Evolutionary conservation across 2,888 invertebrate species (phyloP).

Genomic region (Trichogramma evanescens): DNA sequence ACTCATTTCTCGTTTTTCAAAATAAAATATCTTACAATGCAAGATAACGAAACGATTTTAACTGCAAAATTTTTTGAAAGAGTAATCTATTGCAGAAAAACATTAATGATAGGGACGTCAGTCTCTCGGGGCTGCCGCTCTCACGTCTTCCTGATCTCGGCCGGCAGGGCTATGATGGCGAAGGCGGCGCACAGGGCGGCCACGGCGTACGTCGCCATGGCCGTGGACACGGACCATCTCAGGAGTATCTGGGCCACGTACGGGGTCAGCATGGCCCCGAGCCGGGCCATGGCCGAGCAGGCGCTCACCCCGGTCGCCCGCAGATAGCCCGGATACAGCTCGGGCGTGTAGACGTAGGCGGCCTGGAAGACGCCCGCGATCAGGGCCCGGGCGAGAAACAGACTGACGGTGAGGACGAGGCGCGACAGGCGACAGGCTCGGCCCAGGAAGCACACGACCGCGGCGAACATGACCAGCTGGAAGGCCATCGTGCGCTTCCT

Average conservation of each 20-base stretch:
- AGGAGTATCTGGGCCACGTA: constrained; percentile 86
- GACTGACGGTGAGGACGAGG: constrained; percentile 68
- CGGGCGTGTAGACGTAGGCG: constrained; percentile 92
- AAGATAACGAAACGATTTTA: background rate
- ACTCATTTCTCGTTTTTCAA: background rate
- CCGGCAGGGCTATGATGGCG: constrained; percentile 73
- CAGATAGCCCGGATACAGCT: constrained; percentile 86
- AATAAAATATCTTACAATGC: background rate
- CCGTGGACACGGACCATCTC: constrained; percentile 65
- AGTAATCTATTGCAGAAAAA: too few relatives aligned
- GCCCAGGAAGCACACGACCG: constrained; percentile 66
- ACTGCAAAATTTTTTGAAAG: background rate
- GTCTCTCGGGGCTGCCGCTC: background rate
- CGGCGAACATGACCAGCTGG: constrained; percentile 80
- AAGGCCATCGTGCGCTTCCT: constrained; percentile 87
- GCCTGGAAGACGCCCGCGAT: constrained; percentile 93
- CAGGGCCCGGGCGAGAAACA: constrained; percentile 84
- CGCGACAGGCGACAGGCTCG: constrained; percentile 63
- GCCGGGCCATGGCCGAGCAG: constrained; percentile 81
- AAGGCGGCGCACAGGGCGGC: constrained; percentile 69
- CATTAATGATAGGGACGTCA: background rate
- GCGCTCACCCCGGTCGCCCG: constrained; percentile 87
- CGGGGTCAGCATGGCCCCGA: constrained; percentile 91
- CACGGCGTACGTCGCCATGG: constrained; percentile 70
- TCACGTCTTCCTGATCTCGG: constrained; percentile 70